Evolutionary conservation across 1,140 invertebrate genomes (phyloP), one percentile per base, ranked within the genome.

Genomic region (Hirudo medicinalis): DNA sequence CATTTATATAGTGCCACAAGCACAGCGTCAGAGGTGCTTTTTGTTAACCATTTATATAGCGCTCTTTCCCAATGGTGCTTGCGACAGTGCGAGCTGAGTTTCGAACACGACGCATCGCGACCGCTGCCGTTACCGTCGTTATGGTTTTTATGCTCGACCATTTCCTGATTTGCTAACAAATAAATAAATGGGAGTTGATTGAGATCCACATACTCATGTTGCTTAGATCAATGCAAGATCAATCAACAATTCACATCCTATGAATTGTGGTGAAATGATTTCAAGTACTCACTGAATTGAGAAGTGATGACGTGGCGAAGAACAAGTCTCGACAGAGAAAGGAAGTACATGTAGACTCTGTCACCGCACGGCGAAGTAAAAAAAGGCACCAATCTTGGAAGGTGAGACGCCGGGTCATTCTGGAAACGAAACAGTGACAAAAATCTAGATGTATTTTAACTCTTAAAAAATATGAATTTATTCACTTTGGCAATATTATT

Each of bases 401-500:
- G 67, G n/a, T 68, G n/a, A 36, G 67, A 29, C 9, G 22, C n/a
- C 2, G 67, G 67, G 32, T 68, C 67, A 68, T 32, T 36, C 67
- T 68, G 36, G 19, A 68, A 43, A 32, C 0, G 25, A 32, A 32
- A 68, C 20, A 2, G 8, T n/a, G n/a, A 1, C 25, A 29, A 29
- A 29, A 15, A 4, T 22, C n/a, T 68, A 43, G 25, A 6, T 32
- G 36, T 32, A 68, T 9, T 22, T 32, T 11, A 22, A 68, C 11
- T 63, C 2, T 20, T n/a, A 67, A 2, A 67, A 20, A 68, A 6
- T 36, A 2, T 8, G 19, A 67, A 11, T n/a, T 40, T 29, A 54
- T 67, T 72, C 73, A 81, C 80, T 76, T 79, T 77, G 20, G 77
- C 73, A 73, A 81, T 80, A 55, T 78, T 76, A 69, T 72, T 73